phyloP scores from a whole-genome alignment of 1,140 invertebrate species.

The Leptinotarsa texana region DNA sequence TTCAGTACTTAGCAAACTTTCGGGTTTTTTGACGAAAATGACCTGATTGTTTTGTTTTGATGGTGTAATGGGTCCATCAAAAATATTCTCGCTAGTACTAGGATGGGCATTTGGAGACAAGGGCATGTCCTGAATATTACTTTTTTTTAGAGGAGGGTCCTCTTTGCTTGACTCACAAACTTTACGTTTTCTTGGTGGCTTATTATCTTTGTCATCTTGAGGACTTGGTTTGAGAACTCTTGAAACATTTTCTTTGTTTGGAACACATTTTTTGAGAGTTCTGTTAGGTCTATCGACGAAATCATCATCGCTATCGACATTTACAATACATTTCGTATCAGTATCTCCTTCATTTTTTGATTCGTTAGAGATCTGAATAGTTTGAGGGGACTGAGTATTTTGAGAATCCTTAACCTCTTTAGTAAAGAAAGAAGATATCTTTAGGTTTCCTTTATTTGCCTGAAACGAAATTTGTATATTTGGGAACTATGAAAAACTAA shows the following conservation, averaged over 20 bases:
- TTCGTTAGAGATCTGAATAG: not conserved
- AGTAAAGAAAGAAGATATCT: slow-evolving; percentile 21
- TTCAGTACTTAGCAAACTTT: slow-evolving; percentile 25
- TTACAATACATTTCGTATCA: not conserved
- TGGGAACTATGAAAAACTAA: too few relatives aligned
- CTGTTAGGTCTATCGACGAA: not conserved
- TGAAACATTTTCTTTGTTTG: slow-evolving; percentile 1
- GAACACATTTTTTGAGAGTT: not conserved
- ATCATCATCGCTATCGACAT: slow-evolving; percentile 12
- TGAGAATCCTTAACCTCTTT: not conserved
- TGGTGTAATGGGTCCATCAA: not conserved
- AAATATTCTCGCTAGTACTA: not conserved
- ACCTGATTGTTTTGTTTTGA: not conserved
- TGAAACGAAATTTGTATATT: not conserved
- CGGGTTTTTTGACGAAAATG: slow-evolving; percentile 29
- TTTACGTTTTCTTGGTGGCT: slow-evolving; percentile 1
- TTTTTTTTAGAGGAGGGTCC: slow-evolving; percentile 8
- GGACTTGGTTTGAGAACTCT: not conserved
- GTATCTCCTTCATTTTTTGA: not conserved
- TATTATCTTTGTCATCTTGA: too few relatives aligned
- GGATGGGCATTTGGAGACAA: slow-evolving; percentile 1
- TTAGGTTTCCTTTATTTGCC: slow-evolving; percentile 9
- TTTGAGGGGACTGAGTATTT: not conserved
- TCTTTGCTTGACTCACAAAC: not conserved
- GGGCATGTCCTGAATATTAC: not conserved